A percentile compares a stretch with the other conserved stretches of the same genome.
Conservation (phyloP, 2,888 invertebrate genomes). For the Lasius fuliginosus region DNA sequence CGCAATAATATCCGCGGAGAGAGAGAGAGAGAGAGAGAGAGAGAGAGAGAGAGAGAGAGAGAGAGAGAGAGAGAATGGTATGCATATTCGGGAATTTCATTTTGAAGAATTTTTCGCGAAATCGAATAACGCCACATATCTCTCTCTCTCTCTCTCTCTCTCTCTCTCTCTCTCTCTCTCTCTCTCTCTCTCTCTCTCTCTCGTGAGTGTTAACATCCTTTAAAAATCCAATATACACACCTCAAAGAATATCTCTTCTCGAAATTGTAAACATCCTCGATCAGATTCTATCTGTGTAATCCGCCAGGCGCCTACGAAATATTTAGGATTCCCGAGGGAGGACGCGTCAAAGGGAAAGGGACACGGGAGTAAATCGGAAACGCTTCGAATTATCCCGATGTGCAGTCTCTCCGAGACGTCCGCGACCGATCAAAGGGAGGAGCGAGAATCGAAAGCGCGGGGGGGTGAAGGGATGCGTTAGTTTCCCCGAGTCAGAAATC, state of each 20-base stretch:
- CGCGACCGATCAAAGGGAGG: slow-evolving; percentile 31
- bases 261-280: slow-evolving; percentile 51
- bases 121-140: background rate
- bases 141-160: background rate
- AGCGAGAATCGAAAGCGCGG: background rate
- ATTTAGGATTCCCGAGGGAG: slow-evolving; percentile 12
- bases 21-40: background rate
- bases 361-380: slow-evolving; percentile 40
- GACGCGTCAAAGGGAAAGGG: background rate
- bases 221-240: slow-evolving; percentile 41
- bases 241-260: slow-evolving; percentile 36
- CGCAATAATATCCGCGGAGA: background rate
- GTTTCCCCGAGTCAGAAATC: slow-evolving; percentile 55
- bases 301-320: slow-evolving; percentile 13
- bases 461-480: background rate
- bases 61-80: background rate
- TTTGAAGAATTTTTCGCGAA: background rate
- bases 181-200: background rate
- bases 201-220: background rate
- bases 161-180: background rate
- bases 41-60: background rate
- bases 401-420: background rate
- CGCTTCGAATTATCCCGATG: slow-evolving; percentile 26
- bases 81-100: background rate
- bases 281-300: slow-evolving; percentile 35